A percentile compares a stretch with the other conserved stretches of the same genome.
Evolutionary conservation across 2,113 vertebrate genomes (phyloP).

Genomic region (Empidonax alnorum): DNA sequence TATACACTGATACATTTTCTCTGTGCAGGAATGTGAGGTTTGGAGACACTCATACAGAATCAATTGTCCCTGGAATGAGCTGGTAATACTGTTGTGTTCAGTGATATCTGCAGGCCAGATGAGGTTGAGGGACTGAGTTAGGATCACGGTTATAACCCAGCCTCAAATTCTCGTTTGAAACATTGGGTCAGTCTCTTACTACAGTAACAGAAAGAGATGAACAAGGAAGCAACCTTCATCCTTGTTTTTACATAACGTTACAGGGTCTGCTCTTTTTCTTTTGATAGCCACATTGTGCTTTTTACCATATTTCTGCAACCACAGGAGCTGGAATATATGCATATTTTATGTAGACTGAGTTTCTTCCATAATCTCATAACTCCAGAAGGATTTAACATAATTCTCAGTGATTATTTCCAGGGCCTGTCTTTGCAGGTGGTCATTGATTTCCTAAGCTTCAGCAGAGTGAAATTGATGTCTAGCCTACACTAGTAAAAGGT

Average conservation of each 20-base stretch:
- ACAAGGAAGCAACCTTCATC: background rate
- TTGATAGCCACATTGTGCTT: background rate
- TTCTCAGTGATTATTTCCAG: constrained; percentile 66
- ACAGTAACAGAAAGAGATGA: background rate
- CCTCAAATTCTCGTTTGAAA: background rate
- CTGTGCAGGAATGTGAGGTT: background rate
- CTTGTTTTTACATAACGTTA: background rate
- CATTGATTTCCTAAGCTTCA: constrained; percentile 67
- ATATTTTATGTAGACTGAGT: constrained; percentile 43
- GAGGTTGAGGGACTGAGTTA: background rate
- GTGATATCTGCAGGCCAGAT: background rate
- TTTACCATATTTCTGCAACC: background rate
- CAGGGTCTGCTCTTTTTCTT: background rate
- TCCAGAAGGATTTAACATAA: constrained; percentile 59
- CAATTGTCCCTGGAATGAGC: background rate
- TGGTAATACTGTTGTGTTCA: background rate
- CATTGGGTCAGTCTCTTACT: background rate
- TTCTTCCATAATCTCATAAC: constrained; percentile 55
- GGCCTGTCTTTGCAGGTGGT: constrained; percentile 61
- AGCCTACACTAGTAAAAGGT: constrained; percentile 57
- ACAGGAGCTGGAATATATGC: background rate
- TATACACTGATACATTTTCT: background rate
- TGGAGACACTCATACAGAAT: background rate
- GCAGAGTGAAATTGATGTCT: constrained; percentile 62
- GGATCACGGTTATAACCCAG: background rate